Evolutionary conservation across 2,797 vertebrate genomes (phyloP).

Genomic region (Poliocrania exsul): DNA sequence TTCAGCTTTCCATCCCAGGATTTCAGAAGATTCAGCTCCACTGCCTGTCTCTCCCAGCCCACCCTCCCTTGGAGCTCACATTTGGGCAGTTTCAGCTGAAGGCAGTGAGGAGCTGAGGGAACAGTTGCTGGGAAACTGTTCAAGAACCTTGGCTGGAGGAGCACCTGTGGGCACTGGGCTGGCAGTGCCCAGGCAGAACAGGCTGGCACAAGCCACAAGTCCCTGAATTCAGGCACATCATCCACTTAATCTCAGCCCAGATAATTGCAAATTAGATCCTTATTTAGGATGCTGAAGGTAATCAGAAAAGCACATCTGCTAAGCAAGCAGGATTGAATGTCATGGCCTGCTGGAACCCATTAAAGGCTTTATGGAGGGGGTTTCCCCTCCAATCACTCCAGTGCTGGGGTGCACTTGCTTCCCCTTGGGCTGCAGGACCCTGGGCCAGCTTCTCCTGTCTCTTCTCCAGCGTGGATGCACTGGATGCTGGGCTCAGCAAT

Average conservation of each 20-base stretch:
- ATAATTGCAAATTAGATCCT: not conserved
- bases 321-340: not conserved
- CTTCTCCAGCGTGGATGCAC: not conserved
- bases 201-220: rapidly evolving
- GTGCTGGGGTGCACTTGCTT: not conserved
- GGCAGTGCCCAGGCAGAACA: not conserved
- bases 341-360: not conserved
- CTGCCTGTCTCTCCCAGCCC: not conserved
- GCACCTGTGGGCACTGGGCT: not conserved
- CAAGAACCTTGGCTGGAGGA: not conserved
- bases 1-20: not conserved
- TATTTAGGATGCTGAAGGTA: not conserved
- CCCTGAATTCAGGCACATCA: rapidly evolving
- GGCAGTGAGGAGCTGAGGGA: conserved; percentile 16
- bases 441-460: not conserved
- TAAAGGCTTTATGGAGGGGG: not conserved
- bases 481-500: not conserved
- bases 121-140: conserved; percentile 61
- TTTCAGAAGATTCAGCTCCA: not conserved
- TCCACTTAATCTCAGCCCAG: not conserved
- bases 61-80: not conserved
- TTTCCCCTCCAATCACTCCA: not conserved
- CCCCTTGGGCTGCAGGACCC: not conserved
- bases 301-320: not conserved
- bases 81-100: conserved; percentile 9